Conservation (phyloP, 1,140 invertebrate genomes). For the Zaprionus ornatus region DNA sequence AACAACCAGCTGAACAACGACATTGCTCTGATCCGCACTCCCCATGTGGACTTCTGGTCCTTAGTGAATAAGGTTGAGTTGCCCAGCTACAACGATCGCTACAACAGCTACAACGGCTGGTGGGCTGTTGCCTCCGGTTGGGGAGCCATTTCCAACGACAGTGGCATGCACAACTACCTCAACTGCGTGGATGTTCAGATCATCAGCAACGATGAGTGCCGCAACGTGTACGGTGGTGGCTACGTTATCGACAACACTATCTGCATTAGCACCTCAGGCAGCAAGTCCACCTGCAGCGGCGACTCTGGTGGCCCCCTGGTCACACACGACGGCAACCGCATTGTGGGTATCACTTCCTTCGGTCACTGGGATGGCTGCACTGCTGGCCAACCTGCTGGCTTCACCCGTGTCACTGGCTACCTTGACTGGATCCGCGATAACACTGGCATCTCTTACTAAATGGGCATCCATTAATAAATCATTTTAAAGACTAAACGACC, state of each 20-base stretch:
- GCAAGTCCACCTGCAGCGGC: slow-evolving; percentile 81
- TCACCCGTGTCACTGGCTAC: slow-evolving; percentile 84
- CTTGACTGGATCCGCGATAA: slow-evolving; percentile 84
- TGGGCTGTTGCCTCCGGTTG: slow-evolving; percentile 63
- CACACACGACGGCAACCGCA: slow-evolving; percentile 70
- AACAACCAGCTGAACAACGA: slow-evolving; percentile 57
- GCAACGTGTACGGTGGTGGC: slow-evolving; percentile 25
- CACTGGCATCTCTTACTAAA: slow-evolving; percentile 51
- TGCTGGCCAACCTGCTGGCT: slow-evolving; percentile 84
- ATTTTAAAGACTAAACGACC: background rate
- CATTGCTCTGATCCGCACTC: slow-evolving; percentile 60
- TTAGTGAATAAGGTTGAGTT: slow-evolving; percentile 43
- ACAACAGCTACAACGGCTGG: slow-evolving; percentile 55
- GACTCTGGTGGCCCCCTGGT: slow-evolving; percentile 85
- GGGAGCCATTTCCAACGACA: slow-evolving; percentile 50
- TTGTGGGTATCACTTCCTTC: slow-evolving; percentile 85
- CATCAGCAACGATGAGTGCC: slow-evolving; percentile 25
- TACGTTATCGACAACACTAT: slow-evolving; percentile 29
- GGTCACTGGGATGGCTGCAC: slow-evolving; percentile 64
- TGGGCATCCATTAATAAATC: background rate
- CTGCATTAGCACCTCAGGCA: slow-evolving; percentile 57
- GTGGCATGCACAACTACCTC: slow-evolving; percentile 24
- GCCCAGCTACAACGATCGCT: slow-evolving; percentile 39
- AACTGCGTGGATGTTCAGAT: slow-evolving; percentile 48
- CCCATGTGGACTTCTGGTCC: slow-evolving; percentile 14